Evolutionary conservation across 2,113 vertebrate species (phyloP).

Genomic region (Trogon melanurus): DNA sequence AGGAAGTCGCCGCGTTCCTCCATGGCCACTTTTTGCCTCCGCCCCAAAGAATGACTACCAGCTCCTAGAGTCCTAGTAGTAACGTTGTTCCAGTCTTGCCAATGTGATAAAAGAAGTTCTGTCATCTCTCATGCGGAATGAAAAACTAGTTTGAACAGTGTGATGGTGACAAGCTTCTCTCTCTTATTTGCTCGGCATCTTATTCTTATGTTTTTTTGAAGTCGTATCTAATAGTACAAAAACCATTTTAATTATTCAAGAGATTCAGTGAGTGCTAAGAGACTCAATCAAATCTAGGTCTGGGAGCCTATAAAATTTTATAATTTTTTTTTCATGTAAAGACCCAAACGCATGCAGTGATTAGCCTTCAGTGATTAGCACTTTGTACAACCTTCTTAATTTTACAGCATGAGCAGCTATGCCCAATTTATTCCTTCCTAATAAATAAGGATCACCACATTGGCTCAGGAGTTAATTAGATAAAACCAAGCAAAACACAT

Average conservation of each 20-base stretch:
- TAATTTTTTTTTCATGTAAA: not conserved
- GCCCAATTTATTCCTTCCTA: not conserved
- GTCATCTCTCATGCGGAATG: not conserved
- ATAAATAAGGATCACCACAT: not conserved
- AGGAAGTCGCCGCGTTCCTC: not conserved
- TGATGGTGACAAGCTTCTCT: not conserved
- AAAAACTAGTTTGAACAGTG: not conserved
- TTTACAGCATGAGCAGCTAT: not conserved
- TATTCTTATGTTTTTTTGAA: not conserved
- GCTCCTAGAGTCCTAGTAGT: not conserved
- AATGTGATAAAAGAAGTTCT: not conserved
- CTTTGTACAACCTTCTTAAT: not conserved
- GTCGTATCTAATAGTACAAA: not conserved
- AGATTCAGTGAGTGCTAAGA: not conserved
- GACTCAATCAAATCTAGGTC: not conserved
- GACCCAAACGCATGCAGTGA: not conserved
- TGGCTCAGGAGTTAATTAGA: not conserved
- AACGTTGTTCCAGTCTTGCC: not conserved
- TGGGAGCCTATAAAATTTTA: not conserved
- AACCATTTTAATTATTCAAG: not conserved
- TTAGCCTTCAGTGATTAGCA: not conserved
- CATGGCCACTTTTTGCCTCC: not conserved
- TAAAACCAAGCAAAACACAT: not conserved
- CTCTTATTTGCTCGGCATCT: not conserved
- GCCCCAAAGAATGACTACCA: not conserved